Conservation (phyloP, 2,113 vertebrate species). For the Casuarius casuarius region DNA sequence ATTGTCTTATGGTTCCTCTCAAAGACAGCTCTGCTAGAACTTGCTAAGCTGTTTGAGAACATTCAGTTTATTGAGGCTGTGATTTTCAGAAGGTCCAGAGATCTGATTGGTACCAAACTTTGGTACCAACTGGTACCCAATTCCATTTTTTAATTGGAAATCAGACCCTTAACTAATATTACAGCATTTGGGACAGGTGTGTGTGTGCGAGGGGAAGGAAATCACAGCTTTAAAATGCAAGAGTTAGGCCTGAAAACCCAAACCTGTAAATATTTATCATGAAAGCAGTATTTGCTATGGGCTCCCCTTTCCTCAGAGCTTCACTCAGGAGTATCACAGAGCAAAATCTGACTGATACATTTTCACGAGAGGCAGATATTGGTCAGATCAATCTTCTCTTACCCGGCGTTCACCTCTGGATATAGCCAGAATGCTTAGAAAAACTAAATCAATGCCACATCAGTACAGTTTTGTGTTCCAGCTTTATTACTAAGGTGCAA, state of each 20-base stretch:
- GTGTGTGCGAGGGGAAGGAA: not conserved
- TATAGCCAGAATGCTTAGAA: not conserved
- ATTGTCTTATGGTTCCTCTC: not conserved
- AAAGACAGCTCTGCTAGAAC: not conserved
- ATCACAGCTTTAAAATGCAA: not conserved
- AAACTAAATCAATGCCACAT: not conserved
- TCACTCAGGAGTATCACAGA: not conserved
- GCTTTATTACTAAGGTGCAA: not conserved
- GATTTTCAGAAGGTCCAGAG: not conserved
- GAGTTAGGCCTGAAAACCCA: not conserved
- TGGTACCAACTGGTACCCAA: not conserved
- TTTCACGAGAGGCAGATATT: not conserved
- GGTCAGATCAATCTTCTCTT: not conserved
- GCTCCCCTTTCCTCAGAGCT: not conserved
- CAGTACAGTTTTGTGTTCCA: not conserved
- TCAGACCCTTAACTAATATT: not conserved
- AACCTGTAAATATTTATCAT: not conserved
- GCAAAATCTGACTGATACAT: not conserved
- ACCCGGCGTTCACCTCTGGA: not conserved
- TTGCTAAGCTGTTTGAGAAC: not conserved
- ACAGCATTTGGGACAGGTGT: not conserved
- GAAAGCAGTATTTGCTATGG: not conserved
- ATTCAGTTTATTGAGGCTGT: not conserved
- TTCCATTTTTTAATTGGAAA: not conserved
- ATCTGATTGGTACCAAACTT: not conserved